Percentiles rank a stretch among this genome's conserved stretches.
These are phyloP conservation scores for Sebastes paucispinis DNA, from an alignment of 2,797 vertebrate species.

Conservation along the genomic window DNA sequence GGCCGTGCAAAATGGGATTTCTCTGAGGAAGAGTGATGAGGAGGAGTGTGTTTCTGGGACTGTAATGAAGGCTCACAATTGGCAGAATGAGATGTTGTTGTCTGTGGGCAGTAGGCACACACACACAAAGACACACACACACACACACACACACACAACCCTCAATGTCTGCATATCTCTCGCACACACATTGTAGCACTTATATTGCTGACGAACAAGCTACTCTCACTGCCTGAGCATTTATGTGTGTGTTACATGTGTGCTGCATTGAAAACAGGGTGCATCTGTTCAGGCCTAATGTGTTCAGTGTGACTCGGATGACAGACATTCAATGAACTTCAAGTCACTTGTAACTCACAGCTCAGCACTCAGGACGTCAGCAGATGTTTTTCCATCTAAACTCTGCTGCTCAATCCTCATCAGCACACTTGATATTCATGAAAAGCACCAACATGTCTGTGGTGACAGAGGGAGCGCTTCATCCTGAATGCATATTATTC, in stretches of 20 bases:
- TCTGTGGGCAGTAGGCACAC: conserved; percentile 7
- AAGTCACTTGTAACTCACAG: background rate
- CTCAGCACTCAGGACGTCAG: conserved; percentile 3
- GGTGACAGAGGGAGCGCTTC: background rate
- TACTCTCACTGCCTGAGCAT: conserved; percentile 8
- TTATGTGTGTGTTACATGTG: conserved; percentile 2
- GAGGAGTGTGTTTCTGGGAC: conserved; percentile 39
- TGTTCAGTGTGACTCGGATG: conserved; percentile 47
- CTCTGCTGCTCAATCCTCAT: background rate
- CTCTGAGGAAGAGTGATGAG: conserved; percentile 39
- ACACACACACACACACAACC: conserved; percentile 4
- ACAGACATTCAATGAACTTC: conserved; percentile 7
- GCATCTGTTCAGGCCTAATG: conserved; percentile 51
- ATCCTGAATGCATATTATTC: background rate
- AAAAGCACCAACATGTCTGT: background rate
- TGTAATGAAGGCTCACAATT: conserved; percentile 30
- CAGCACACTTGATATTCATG: background rate
- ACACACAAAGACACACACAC: conserved; percentile 3
- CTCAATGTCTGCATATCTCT: conserved; percentile 22
- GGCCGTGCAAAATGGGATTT: conserved; percentile 56
- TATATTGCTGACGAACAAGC: conserved; percentile 1
- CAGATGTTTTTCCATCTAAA: background rate
- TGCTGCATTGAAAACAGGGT: conserved; percentile 24
- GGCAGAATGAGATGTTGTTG: conserved; percentile 53
- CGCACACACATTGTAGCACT: conserved; percentile 11